These are phyloP conservation scores for Neodon shergylaensis DNA, from an alignment of 2,113 vertebrate species.

Conservation along the genomic window DNA sequence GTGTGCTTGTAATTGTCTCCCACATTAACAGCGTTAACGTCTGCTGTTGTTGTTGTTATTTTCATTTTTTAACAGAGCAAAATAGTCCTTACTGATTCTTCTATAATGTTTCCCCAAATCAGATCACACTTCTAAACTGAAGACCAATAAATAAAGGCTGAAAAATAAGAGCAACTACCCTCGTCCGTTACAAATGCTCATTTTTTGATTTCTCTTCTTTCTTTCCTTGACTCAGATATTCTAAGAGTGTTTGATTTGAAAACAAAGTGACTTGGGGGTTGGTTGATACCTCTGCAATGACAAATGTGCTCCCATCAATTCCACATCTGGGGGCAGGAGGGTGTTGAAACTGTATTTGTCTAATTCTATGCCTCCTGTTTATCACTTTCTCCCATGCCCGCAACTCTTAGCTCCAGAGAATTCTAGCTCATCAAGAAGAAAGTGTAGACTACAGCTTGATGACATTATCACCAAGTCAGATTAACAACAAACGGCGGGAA, in stretches of 20 bases:
- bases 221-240: conserved; percentile 20
- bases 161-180: not conserved
- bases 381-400: conserved; percentile 50
- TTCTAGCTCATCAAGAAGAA: conserved; percentile 60
- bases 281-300: conserved; percentile 20
- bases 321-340: conserved; percentile 25
- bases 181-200: not conserved
- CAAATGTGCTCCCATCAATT: conserved; percentile 31
- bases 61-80: conserved; percentile 11
- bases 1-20: not conserved
- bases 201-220: not conserved
- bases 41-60: not conserved
- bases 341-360: conserved; percentile 47
- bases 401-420: conserved; percentile 47
- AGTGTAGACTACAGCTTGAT: conserved; percentile 30
- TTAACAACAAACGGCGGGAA: conserved; percentile 67
- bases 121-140: conserved; percentile 29
- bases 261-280: not conserved
- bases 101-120: not conserved
- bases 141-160: not conserved
- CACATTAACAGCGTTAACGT: not conserved
- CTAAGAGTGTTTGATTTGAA: conserved; percentile 41
- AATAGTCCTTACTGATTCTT: conserved; percentile 11
- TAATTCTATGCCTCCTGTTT: conserved; percentile 51
- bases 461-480: conserved; percentile 70